Evolutionary conservation across 1,140 invertebrate species (phyloP), one percentile per base, ranked within the genome.

Genomic region (Pararge aegeria): DNA sequence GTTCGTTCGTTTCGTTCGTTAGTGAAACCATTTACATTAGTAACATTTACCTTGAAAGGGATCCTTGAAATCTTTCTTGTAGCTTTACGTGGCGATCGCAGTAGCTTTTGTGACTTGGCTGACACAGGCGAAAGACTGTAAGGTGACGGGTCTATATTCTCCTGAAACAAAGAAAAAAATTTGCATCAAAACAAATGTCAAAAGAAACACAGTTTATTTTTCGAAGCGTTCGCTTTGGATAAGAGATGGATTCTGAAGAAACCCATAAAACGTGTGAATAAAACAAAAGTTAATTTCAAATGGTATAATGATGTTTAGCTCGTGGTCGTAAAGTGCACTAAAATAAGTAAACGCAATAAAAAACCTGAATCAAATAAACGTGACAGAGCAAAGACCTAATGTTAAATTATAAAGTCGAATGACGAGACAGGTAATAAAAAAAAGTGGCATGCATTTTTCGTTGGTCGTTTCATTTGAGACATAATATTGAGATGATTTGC

Each of bases 11-110:
- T n/a, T n/a, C n/a, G n/a, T n/a, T n/a, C n/a, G n/a, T n/a, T n/a
- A n/a, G n/a, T n/a, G n/a, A n/a, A n/a, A n/a, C n/a, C n/a, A n/a
- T n/a, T n/a, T n/a, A n/a, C n/a, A n/a, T n/a, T n/a, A n/a, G n/a
- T n/a, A n/a, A n/a, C 7, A 24, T 34, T 12, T 40, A 53, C 69
- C 92, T 99, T 99, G 83, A 99, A 99, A 0, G 98, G 98, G 80
- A 99, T 98, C 80, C 97, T 94, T 0, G 97, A 98, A 68, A 99
- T 99, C 91, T 99, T 99, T 53, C 98, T 90, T 0, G 97, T 97
- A 6, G 97, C 97, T 90, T 99, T 99, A 55, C 98, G 92, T 0
- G 98, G 98, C 0, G 98, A 99, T 29, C 97, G 91, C 13, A 99
- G 82, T 1, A 99, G 87, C 77, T 98, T 97, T 85, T 99, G 97